Conservation (phyloP, 2,888 invertebrate genomes). For the Mythimna lalbum region DNA sequence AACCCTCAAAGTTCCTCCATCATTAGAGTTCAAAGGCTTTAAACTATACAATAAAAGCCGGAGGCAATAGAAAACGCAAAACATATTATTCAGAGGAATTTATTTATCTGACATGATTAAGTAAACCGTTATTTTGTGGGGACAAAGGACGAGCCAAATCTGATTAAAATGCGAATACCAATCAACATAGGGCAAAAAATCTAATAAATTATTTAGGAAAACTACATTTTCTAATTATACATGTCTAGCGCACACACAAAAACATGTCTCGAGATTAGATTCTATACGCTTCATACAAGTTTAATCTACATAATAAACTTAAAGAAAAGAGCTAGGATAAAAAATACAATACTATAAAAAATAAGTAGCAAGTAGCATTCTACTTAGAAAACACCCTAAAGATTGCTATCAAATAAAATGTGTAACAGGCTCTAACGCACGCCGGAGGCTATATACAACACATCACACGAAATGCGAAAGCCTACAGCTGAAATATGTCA, state of each 20-base stretch:
- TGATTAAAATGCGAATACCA: not conserved
- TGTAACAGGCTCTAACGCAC: slow-evolving; percentile 27
- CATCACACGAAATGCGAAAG: slow-evolving; percentile 16
- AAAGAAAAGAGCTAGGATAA: slow-evolving; percentile 16
- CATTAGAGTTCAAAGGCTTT: not conserved
- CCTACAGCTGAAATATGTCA: slow-evolving; percentile 34
- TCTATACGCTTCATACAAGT: not conserved
- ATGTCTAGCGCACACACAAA: not conserved
- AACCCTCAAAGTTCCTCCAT: not conserved
- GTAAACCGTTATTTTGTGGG: not conserved
- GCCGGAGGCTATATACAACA: slow-evolving; percentile 26
- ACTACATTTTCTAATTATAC: not conserved
- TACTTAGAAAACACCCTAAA: slow-evolving; percentile 34
- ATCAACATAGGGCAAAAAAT: not conserved
- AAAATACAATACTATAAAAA: slow-evolving; percentile 35
- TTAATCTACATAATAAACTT: slow-evolving; percentile 14
- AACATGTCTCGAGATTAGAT: not conserved
- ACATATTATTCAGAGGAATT: not conserved
- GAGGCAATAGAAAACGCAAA: not conserved
- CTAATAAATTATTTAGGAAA: not conserved
- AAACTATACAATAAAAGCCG: not conserved
- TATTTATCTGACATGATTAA: not conserved
- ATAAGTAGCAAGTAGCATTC: slow-evolving; percentile 44
- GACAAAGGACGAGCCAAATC: not conserved
- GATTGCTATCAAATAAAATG: slow-evolving; percentile 49